Evolutionary conservation across 1,140 invertebrate genomes (phyloP), one percentile per base, ranked within the genome.

Genomic region (Scaptomyza pallida): DNA sequence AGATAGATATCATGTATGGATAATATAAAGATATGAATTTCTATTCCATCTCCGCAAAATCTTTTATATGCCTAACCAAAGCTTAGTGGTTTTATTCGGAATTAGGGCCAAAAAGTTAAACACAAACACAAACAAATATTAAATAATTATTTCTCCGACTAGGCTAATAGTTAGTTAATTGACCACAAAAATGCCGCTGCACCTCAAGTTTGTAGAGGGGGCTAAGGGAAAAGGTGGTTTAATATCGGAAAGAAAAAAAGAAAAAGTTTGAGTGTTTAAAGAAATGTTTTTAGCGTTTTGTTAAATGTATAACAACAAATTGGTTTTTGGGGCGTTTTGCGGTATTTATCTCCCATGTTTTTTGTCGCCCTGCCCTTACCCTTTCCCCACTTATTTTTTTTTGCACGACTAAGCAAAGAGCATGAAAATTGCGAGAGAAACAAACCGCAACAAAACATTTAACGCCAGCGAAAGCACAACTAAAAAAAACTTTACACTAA

Each of bases 381-480:
- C 10, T 16, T 4, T 1, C 2, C 9, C 15, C 33, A 3, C 52
- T 16, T 55, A 41, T 43, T 44, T 44, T 76, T 56, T 47, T 60
- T 65, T 78, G 81, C 81, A 86, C 82, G 82, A 88, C 54, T 86
- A 65, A 64, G 21, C 81, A 86, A 21, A 52, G 43, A 59, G 50
- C 10, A 16, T 52, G 51, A 59, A 68, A 73, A 86, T 75, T 75
- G 82, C 75, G 75, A 85, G 82, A 83, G 67, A 56, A 65, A 50
- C n/a, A 60, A 70, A 68, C 70, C 64, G 70, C 72, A 68, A 51
- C 26, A 51, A 37, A 37, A 50, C n/a, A n/a, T 51, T 48, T 41
- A 57, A 44, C 44, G 44, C 33, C 50, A 57, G 59, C 50, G 59
- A 70, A 62, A 59, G 67, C 67, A 63, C 26, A 30, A 30, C 2